Evolutionary conservation across 2,888 invertebrate genomes (phyloP), one percentile per base, ranked within the genome.

Genomic region (Clunio marinus): DNA sequence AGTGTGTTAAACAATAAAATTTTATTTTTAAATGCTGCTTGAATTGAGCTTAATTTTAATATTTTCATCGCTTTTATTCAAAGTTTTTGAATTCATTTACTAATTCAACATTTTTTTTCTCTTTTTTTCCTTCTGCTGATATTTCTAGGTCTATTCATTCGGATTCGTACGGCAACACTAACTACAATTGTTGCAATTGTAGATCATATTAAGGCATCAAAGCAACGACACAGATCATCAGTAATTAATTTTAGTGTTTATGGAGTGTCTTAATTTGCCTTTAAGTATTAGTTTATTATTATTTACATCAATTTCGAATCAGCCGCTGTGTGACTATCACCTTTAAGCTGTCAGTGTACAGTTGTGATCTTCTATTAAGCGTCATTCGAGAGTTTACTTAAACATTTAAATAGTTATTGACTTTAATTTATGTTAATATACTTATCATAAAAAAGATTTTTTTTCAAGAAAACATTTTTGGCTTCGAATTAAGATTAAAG

Each of bases 121-220:
- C 25, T 20, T 65, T 5, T 67, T 15, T 67, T 41, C 17, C 3
- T 20, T 66, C 15, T n/a, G n/a, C n/a, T n/a, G 7, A 27, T 15
- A n/a, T 4, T 27, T 55, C n/a, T 24, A 68, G 68, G 58, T 68
- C 68, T 27, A 68, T 68, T 55, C 68, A 68, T 68, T 68, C 68
- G 45, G 68, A 68, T 41, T 68, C 68, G 25, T 57, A 68, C 22
- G 58, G 68, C 58, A 41, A 28, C 58, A 68, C 57, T 58, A 58
- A 57, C 27, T 58, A 68, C 17, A 68, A 68, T 45, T 58, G 68
- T 55, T 68, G 58, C 45, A 68, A 68, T 58, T 58, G 58, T 58
- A 55, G 68, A 68, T 68, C 68, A 45, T 68, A 68, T 58, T 68
- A 66, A 55, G 35, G 46, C 37, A 46, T 27, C 20, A 57, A 15